phyloP scores from a whole-genome alignment of 2,113 vertebrate species.

The Brevimyrus niger region DNA sequence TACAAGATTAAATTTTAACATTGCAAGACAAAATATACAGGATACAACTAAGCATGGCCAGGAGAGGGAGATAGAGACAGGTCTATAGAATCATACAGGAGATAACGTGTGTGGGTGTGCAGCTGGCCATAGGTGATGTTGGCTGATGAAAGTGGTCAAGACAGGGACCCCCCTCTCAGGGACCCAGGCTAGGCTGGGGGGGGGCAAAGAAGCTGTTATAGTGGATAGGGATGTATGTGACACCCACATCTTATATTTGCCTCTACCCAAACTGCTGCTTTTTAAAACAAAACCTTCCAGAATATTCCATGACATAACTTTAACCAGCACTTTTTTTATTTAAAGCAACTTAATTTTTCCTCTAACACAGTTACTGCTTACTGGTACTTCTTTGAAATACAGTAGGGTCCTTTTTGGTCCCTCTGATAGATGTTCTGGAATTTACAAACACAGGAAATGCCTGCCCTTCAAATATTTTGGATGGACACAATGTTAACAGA shows the following conservation, averaged over 20 bases:
- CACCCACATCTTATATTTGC: not conserved
- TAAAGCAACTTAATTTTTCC: not conserved
- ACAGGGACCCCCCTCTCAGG: not conserved
- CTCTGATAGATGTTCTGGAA: not conserved
- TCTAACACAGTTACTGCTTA: not conserved
- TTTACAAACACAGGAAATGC: not conserved
- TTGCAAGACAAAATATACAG: not conserved
- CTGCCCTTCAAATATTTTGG: not conserved
- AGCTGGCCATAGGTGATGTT: not conserved
- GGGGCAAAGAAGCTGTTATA: not conserved
- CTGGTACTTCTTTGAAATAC: not conserved
- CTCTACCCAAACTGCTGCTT: not conserved
- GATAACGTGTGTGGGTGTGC: not conserved
- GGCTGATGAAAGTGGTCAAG: conserved; percentile 3
- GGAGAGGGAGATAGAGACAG: conserved; percentile 21
- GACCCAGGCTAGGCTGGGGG: not conserved
- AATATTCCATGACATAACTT: not conserved
- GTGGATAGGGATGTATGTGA: not conserved
- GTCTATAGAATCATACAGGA: conserved; percentile 25
- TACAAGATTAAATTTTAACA: not conserved
- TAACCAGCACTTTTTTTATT: not conserved
- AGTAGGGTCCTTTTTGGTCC: not conserved
- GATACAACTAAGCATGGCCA: conserved; percentile 36
- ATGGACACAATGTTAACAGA: not conserved
- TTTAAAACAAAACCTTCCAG: not conserved